Base-by-base conservation (phyloP, 2,797 vertebrate genomes). In the Cyprinella venusta region DNA sequence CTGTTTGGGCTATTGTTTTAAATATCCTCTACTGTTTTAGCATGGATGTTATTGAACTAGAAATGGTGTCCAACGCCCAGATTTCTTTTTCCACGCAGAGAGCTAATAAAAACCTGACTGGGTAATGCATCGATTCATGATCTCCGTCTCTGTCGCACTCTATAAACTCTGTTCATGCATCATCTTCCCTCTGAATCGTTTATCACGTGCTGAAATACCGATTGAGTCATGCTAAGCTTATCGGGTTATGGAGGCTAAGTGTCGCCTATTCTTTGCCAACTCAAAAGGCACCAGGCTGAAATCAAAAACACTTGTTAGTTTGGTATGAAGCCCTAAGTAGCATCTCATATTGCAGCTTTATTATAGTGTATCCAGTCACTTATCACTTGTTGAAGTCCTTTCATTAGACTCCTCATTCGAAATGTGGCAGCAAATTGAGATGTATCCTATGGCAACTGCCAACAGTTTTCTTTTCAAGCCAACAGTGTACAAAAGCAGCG, bases 361-460 rank as follows among this genome's bases (percentile, higher is more conserved):
- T 86, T 84, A 81, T 84, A 83, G 81, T 76, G 52, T 83, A 82
- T 91, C 88, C 89, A 82, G 88, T 89, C 87, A 91, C 81, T 87
- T 83, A 92, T 93, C 92, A 80, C 90, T 92, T 86, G 82, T 91
- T 91, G 79, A 88, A 90, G 84, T 86, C 87, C 85, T 91, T 91
- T 90, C 93, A 94, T 95, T 93, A 94, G 94, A 95, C 92, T 90
- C 91, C 93, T 93, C 88, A 81, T 92, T 91, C 94, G 93, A 95
- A 95, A 94, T 92, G 92, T 96, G 92, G 91, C 94, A 90, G 91
- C 92, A 87, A 87, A 83, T 85, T 91, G 93, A 92, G 94, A 96
- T 94, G 90, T 93, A 93, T 95, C 93, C 92, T 93, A 93, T 94
- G 94, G 94, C 82, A 93, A 96, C 95, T 87, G 91, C 88, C 89